Evolutionary conservation across 1,140 invertebrate species (phyloP), one percentile per base, ranked within the genome.

Genomic region (Aphidius ervi): DNA sequence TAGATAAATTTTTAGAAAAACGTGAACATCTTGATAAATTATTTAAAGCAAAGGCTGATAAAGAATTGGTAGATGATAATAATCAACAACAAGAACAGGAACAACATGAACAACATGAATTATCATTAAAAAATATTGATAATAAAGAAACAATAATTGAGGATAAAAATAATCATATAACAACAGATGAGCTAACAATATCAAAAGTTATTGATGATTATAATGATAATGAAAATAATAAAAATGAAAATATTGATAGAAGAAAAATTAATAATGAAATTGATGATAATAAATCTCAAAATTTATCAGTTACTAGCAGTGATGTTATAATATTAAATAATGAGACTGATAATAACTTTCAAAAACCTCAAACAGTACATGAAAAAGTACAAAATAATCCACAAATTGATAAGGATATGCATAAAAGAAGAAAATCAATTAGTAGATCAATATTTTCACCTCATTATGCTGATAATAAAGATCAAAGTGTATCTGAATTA

Each of bases 391-490:
- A 62, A 2, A 31, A 37, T 54, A 50, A 31, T 16, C 67, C 70
- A 3, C 69, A 63, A 56, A 49, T 58, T 8, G 70, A 78, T 6
- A 73, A 75, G 50, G 73, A 75, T 7, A 46, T 63, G 49, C 67
- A 70, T 23, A 78, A 74, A 54, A 66, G 76, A n/a, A 67, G 74
- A 10, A 74, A 70, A 16, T 78, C 75, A 0, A 65, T 67, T 20
- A 85, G 85, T 64, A 80, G 85, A 46, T 86, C 87, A 5, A 87
- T 89, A 74, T 89, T 89, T 74, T 89, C 87, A 3, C 87, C 88
- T 5, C 86, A 87, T 60, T 82, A 85, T 16, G 77, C 80, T 10
- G 55, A 57, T 43, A 69, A 74, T 5, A 89, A 89, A 75, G 86
- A 88, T 63, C 80, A 81, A 50, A 78, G 78, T 66, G 76, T 82